Percentiles rank a stretch among this genome's conserved stretches.
Conservation (phyloP, 1,140 invertebrate genomes). For the Drosophila aff. region DNA sequence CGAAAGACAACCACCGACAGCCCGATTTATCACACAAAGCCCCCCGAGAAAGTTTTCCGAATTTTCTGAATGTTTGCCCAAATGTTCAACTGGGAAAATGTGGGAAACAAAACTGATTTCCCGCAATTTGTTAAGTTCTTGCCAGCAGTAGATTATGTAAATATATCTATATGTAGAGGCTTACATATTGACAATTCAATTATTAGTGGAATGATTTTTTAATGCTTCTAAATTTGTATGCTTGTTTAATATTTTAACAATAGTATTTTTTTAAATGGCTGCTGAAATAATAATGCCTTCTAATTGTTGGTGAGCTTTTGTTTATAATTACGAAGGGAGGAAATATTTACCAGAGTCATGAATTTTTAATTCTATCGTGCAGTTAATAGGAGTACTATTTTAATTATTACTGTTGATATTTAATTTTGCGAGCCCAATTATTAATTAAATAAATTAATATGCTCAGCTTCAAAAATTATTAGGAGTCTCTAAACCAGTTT, state of each 20-base stretch:
- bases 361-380: conserved; percentile 2
- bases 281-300: conserved; percentile 15
- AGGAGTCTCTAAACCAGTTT: not conserved
- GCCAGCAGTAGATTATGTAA: conserved; percentile 19
- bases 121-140: conserved; percentile 28
- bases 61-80: conserved; percentile 19
- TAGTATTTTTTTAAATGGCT: conserved; percentile 9
- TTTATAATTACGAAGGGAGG: not conserved
- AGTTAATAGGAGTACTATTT: not conserved
- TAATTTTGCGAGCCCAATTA: not conserved
- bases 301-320: conserved; percentile 15
- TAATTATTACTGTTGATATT: not conserved
- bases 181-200: conserved; percentile 22
- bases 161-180: not conserved
- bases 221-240: not conserved
- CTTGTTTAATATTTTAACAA: conserved; percentile 2
- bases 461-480: not conserved
- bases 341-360: not conserved
- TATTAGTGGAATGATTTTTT: conserved; percentile 20
- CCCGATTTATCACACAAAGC: conserved; percentile 58
- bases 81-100: conserved; percentile 1
- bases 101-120: conserved; percentile 17
- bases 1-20: conserved; percentile 44
- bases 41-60: conserved; percentile 45
- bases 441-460: too few species aligned